Base-by-base conservation (phyloP, 2,113 vertebrate species). In the Steatornis caripensis region DNA sequence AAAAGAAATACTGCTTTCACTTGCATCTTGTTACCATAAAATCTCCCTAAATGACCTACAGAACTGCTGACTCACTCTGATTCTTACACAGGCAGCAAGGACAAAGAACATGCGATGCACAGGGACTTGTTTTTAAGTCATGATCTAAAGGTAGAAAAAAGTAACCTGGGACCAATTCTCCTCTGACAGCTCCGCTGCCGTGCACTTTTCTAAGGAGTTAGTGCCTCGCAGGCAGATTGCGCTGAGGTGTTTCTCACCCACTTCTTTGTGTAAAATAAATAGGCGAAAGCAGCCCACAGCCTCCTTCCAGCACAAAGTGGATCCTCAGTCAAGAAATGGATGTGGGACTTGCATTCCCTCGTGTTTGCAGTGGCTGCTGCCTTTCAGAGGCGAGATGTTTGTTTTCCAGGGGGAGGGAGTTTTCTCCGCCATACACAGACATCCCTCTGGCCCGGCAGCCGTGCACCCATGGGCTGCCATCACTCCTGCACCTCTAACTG, bases 321-420 rank as follows among this genome's bases (percentile, higher is more conserved):
- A 79, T 37, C 57, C 55, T 82, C 64, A 71, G 81, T 89, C 83
- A 71, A 72, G 78, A 43, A 95, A 43, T 51, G 46, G 92, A 84
- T 58, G 81, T 37, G 87, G 45, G n/a, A 72, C 61, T 89, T 87
- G 32, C 2, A 0, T 96, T 96, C 79, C n/a, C 45, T 54, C 1
- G 0, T 74, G 70, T 93, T 97, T 95, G 49, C 71, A 74, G 46
- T 29, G 68, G 78, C 43, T 94, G 77, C 19, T 83, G 76, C 83
- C 89, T 88, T 95, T 91, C 27, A 70, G 93, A 95, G 76, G 65
- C 1, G 2, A 85, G 37, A 75, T 70, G 53, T 94, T 97, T 96
- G 57, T 87, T 97, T 96, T 95, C 85, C 94, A 89, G 19, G 10
- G 45, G 58, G 61, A 97, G 54, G 84, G 88, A 90, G 16, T 37